phyloP scores from a whole-genome alignment of 2,113 vertebrate species.

The Aphelocoma coerulescens region DNA sequence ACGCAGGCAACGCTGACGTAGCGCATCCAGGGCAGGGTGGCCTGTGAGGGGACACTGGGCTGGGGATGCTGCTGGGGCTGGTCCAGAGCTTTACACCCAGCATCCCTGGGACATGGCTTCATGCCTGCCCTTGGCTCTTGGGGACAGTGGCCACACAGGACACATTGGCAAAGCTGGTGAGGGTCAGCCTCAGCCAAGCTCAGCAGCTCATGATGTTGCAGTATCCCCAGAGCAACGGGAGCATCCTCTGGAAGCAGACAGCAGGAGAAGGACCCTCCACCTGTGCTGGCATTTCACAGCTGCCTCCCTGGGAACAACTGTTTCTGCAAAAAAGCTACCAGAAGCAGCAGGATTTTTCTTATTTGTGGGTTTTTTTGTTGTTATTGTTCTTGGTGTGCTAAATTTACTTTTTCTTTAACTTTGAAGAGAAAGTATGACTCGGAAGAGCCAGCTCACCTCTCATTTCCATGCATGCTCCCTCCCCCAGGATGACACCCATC shows the following conservation, averaged over 20 bases:
- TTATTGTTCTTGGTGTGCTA: not conserved
- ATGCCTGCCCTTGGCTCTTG: rapidly evolving
- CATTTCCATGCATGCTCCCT: rapidly evolving
- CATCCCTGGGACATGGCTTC: rapidly evolving
- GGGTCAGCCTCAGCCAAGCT: not conserved
- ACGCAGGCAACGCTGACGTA: slow-evolving; percentile 82
- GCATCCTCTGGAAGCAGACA: not conserved
- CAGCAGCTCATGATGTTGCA: not conserved
- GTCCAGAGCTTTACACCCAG: rapidly evolving
- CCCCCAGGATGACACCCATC: not conserved
- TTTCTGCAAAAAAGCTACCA: not conserved
- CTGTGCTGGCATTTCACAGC: not conserved
- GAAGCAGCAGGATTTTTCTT: not conserved
- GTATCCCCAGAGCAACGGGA: rapidly evolving
- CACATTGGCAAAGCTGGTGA: not conserved
- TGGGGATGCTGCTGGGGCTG: not conserved
- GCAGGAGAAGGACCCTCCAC: not conserved
- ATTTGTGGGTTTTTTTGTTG: not conserved
- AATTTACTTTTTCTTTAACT: not conserved
- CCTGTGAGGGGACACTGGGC: slow-evolving; percentile 24
- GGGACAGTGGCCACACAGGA: not conserved
- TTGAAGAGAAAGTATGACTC: not conserved
- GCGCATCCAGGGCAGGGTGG: slow-evolving; percentile 74
- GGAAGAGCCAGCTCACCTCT: not conserved
- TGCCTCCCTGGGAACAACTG: not conserved